phyloP scores from a whole-genome alignment of 2,888 invertebrate genomes.

The Dione juno region DNA sequence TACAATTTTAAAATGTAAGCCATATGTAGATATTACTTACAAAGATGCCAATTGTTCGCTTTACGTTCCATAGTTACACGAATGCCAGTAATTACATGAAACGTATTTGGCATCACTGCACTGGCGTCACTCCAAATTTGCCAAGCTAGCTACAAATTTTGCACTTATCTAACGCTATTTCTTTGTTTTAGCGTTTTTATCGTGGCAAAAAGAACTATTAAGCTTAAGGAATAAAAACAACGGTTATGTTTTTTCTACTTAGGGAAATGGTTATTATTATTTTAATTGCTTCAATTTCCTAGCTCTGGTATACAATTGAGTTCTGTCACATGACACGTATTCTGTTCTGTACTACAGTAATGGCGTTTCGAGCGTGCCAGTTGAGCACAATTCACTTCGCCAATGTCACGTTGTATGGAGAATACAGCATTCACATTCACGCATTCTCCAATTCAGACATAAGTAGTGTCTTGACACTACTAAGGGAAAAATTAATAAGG shows the following conservation, averaged over 20 bases:
- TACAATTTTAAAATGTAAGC: neutral
- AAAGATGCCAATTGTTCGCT: slow-evolving; percentile 1
- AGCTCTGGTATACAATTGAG: too few relatives aligned
- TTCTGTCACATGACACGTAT: too few relatives aligned
- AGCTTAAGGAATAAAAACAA: neutral
- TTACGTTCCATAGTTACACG: slow-evolving; percentile 2
- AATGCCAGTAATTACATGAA: slow-evolving; percentile 8
- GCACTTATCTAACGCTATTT: slow-evolving; percentile 12
- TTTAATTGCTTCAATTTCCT: too few relatives aligned
- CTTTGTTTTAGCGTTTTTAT: slow-evolving; percentile 16
- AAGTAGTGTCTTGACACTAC: too few relatives aligned
- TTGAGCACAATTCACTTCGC: too few relatives aligned
- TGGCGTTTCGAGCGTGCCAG: too few relatives aligned
- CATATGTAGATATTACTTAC: neutral
- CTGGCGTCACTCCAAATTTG: slow-evolving; percentile 27
- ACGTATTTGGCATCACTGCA: slow-evolving; percentile 17
- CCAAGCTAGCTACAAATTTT: slow-evolving; percentile 2
- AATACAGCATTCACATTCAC: too few relatives aligned
- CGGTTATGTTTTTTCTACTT: neutral
- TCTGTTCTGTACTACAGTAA: too few relatives aligned
- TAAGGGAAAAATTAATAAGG: too few relatives aligned
- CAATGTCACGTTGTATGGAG: too few relatives aligned
- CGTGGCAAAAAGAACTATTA: neutral
- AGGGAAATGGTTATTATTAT: too few relatives aligned
- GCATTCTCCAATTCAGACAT: too few relatives aligned